A percentile compares a stretch with the other conserved stretches of the same genome.
These are phyloP conservation scores for Pantherophis guttatus DNA, from an alignment of 2,113 vertebrate species.

Conservation along the genomic window DNA sequence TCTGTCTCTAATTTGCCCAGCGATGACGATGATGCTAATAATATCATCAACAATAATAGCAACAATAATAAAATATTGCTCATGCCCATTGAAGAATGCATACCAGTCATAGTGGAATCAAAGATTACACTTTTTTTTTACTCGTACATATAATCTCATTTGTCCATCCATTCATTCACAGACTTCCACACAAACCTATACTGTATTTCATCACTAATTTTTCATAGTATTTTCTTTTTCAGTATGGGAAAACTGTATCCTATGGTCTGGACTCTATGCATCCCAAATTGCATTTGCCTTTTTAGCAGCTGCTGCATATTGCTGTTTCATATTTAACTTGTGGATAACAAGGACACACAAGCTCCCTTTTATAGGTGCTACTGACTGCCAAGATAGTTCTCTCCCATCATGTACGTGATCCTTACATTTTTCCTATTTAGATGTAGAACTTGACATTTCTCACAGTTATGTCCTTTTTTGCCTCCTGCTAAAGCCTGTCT, in stretches of 20 bases:
- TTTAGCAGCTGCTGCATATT: neutral
- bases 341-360: neutral
- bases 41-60: neutral
- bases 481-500: neutral
- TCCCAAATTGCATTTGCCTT: neutral
- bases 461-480: neutral
- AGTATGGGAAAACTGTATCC: neutral
- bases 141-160: neutral
- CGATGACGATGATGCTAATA: neutral
- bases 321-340: neutral
- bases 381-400: neutral
- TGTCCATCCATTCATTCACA: neutral
- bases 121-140: neutral
- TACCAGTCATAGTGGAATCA: neutral
- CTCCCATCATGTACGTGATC: neutral
- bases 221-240: neutral
- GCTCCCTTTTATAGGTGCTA: neutral
- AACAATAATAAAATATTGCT: neutral
- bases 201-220: neutral
- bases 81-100: neutral
- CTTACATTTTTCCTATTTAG: neutral
- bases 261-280: neutral
- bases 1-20: neutral
- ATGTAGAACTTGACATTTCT: neutral
- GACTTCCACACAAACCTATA: neutral